Percentiles rank a stretch among this genome's conserved stretches.
phyloP scores from a whole-genome alignment of 2,888 invertebrate genomes.

The Epinotia nisella region DNA sequence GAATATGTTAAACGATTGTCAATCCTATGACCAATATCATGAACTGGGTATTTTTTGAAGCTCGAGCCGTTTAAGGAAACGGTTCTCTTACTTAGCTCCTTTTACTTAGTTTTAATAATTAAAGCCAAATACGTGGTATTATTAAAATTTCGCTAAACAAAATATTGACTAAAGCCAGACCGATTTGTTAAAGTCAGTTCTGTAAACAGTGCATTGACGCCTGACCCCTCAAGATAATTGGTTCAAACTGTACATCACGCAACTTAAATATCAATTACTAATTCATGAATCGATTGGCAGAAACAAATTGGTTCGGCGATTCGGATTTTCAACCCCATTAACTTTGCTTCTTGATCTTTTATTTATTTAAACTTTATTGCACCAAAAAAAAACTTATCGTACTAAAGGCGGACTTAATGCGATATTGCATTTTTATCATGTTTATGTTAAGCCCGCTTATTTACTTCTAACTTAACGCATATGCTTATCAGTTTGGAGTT shows the following conservation, averaged over 20 bases:
- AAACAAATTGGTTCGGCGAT: not conserved
- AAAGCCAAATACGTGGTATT: not conserved
- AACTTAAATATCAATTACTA: constrained; percentile 7
- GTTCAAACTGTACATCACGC: constrained; percentile 9
- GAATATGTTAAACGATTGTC: not conserved
- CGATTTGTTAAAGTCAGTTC: not conserved
- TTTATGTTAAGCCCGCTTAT: constrained; percentile 58
- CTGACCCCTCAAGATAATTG: constrained; percentile 9
- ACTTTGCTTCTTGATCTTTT: constrained; percentile 53
- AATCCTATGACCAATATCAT: not conserved
- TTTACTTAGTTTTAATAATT: too few relatives aligned
- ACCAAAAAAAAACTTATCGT: too few relatives aligned
- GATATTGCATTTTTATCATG: constrained; percentile 71
- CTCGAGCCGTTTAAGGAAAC: too few relatives aligned
- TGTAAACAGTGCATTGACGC: constrained; percentile 10
- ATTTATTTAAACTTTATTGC: too few relatives aligned
- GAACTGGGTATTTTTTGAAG: not conserved
- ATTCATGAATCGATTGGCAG: constrained; percentile 7
- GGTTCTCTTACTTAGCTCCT: too few relatives aligned
- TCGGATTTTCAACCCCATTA: constrained; percentile 44
- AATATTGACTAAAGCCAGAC: not conserved
- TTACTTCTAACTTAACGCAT: constrained; percentile 56
- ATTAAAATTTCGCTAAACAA: not conserved
- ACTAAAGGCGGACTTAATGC: too few relatives aligned
- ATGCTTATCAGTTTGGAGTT: constrained; percentile 49